phyloP scores from a whole-genome alignment of 1,140 invertebrate species.

The Drosophila repletoides region DNA sequence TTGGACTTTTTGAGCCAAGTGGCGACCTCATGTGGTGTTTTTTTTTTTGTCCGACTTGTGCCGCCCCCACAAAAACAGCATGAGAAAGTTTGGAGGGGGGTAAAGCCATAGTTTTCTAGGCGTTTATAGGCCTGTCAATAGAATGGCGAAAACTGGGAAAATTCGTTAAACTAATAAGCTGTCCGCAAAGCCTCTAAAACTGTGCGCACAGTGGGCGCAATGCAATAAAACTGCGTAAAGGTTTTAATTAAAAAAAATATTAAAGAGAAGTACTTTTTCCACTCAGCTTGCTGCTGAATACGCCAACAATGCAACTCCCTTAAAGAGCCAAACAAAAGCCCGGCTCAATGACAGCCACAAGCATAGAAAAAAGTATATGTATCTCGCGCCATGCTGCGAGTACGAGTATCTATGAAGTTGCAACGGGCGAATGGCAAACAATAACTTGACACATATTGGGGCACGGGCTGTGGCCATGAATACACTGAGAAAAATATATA shows the following conservation, averaged over 20 bases:
- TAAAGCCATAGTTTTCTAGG: conserved; percentile 19
- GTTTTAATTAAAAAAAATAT: conserved; percentile 55
- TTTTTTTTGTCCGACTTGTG: conserved; percentile 13
- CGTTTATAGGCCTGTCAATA: conserved; percentile 30
- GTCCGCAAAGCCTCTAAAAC: not conserved
- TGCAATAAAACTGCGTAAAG: conserved; percentile 44
- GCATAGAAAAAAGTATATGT: conserved; percentile 31
- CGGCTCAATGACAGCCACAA: conserved; percentile 41
- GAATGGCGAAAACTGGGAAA: conserved; percentile 41
- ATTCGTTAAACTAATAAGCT: conserved; percentile 44
- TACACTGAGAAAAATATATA: no score
- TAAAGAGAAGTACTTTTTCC: conserved; percentile 28
- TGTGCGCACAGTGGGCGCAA: conserved; percentile 28
- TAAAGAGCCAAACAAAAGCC: conserved; percentile 39
- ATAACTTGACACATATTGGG: conserved; percentile 46
- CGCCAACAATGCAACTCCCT: conserved; percentile 29
- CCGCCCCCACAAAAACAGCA: not conserved
- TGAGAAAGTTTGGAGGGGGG: not conserved
- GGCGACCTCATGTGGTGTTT: conserved; percentile 3
- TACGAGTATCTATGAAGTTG: conserved; percentile 38
- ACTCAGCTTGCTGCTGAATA: conserved; percentile 41
- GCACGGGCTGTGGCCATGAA: not conserved
- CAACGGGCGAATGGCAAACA: conserved; percentile 28
- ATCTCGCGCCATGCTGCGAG: not conserved
- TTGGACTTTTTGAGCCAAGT: not conserved